Conservation (phyloP, 2,888 invertebrate species). For the Drosophila imparisetae region DNA sequence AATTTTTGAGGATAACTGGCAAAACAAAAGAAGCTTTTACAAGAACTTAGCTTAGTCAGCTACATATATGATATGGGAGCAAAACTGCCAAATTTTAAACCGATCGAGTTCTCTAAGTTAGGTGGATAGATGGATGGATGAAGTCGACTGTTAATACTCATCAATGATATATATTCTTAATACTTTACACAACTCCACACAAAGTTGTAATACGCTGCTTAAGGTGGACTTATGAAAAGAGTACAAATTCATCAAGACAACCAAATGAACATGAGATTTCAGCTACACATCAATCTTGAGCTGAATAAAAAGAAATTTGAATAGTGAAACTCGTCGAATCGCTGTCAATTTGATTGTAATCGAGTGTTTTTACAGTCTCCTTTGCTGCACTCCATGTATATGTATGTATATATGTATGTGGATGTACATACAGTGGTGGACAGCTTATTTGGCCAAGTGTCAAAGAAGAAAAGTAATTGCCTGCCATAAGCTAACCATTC, state of each 20-base stretch:
- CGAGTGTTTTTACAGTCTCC: conserved; percentile 66
- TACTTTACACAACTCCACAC: neutral
- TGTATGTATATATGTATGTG: neutral
- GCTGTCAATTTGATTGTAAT: conserved; percentile 78
- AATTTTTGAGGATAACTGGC: neutral
- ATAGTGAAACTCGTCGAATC: conserved; percentile 47
- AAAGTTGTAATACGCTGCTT: neutral
- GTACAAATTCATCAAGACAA: neutral
- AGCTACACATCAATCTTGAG: neutral
- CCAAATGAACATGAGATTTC: neutral
- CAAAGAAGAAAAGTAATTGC: too few species aligned
- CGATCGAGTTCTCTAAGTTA: neutral
- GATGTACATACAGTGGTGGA: too few species aligned
- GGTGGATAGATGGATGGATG: neutral
- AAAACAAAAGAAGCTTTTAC: neutral
- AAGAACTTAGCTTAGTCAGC: neutral
- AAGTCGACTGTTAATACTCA: neutral
- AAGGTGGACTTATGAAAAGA: neutral
- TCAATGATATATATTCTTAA: neutral
- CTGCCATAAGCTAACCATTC: too few species aligned
- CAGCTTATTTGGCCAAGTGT: too few species aligned
- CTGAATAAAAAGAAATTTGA: neutral
- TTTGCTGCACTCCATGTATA: conserved; percentile 33
- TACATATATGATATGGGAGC: neutral
- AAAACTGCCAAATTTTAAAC: neutral